These are phyloP conservation scores for Pandemis heparana DNA, from an alignment of 2,888 invertebrate genomes.

Conservation along the genomic window DNA sequence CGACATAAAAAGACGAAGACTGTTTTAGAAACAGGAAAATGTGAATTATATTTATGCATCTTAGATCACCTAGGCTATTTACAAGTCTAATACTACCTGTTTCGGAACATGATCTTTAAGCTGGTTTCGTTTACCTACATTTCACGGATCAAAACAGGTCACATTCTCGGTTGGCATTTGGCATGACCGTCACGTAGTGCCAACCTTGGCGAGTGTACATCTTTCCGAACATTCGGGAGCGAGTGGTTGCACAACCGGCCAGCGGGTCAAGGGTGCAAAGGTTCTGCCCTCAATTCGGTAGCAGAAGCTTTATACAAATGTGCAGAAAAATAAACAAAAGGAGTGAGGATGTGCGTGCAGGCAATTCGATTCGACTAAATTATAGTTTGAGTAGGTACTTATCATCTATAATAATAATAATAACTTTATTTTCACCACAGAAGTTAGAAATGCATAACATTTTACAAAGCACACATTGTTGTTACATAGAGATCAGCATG, in stretches of 20 bases:
- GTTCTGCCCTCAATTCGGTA: conserved; percentile 71
- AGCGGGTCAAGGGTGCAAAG: conserved; percentile 78
- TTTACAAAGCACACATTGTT: no score
- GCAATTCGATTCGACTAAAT: no score
- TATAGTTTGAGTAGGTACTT: no score
- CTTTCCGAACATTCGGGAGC: conserved; percentile 64
- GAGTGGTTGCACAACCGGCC: conserved; percentile 65
- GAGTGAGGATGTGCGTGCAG: neutral
- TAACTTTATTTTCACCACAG: no score
- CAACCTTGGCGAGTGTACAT: conserved; percentile 65
- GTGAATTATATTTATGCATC: neutral
- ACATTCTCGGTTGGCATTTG: conserved; percentile 53
- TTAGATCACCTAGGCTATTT: neutral
- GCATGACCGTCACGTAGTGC: conserved; percentile 63
- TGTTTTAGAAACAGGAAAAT: neutral
- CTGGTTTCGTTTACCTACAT: conserved; percentile 2
- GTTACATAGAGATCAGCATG: no score
- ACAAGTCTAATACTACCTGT: neutral
- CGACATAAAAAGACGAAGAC: no score
- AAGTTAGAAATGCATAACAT: no score
- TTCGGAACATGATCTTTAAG: neutral
- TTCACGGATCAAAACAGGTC: conserved; percentile 14
- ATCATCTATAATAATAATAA: no score
- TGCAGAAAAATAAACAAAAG: neutral
- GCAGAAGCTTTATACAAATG: conserved; percentile 3